phyloP scores from a whole-genome alignment of 1,140 invertebrate genomes.

The Dendrolimus kikuchii region DNA sequence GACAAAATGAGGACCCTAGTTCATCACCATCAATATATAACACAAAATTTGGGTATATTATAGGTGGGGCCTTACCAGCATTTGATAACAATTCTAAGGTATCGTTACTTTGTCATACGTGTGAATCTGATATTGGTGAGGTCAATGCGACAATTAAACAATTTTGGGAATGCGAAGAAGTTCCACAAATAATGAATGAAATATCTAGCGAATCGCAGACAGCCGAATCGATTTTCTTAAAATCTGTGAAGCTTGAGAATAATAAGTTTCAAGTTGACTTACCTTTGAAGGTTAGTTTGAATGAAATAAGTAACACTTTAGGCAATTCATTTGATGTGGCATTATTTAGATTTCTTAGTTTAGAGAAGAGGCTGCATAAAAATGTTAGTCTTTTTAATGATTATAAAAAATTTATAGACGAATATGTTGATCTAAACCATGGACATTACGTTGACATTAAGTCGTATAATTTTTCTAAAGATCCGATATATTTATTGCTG shows the following conservation, averaged over 20 bases:
- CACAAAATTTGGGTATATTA: slow-evolving; percentile 9
- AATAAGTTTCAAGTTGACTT: slow-evolving; percentile 10
- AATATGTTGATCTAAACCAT: slow-evolving; percentile 11
- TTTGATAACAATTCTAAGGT: neutral
- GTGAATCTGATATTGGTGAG: neutral
- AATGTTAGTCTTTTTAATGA: slow-evolving; percentile 5
- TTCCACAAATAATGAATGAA: neutral
- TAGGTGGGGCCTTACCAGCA: slow-evolving; percentile 3
- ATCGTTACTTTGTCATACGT: slow-evolving; percentile 1
- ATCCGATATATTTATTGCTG: slow-evolving; percentile 8
- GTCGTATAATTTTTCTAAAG: slow-evolving; percentile 8
- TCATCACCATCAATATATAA: slow-evolving; percentile 4
- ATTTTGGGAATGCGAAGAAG: slow-evolving; percentile 1
- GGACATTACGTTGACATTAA: slow-evolving; percentile 11
- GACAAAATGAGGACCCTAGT: neutral
- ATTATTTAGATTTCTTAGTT: slow-evolving; percentile 11
- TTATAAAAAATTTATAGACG: slow-evolving; percentile 11
- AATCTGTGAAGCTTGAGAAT: slow-evolving; percentile 3
- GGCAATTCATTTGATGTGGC: slow-evolving; percentile 14
- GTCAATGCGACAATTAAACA: neutral
- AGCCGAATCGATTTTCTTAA: slow-evolving; percentile 1
- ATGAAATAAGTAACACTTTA: slow-evolving; percentile 8
- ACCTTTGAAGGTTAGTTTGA: slow-evolving; percentile 7
- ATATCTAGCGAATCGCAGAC: neutral
- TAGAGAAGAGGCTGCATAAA: slow-evolving; percentile 13